Conservation (phyloP, 2,113 vertebrate genomes). For the Dipodomys spectabilis region DNA sequence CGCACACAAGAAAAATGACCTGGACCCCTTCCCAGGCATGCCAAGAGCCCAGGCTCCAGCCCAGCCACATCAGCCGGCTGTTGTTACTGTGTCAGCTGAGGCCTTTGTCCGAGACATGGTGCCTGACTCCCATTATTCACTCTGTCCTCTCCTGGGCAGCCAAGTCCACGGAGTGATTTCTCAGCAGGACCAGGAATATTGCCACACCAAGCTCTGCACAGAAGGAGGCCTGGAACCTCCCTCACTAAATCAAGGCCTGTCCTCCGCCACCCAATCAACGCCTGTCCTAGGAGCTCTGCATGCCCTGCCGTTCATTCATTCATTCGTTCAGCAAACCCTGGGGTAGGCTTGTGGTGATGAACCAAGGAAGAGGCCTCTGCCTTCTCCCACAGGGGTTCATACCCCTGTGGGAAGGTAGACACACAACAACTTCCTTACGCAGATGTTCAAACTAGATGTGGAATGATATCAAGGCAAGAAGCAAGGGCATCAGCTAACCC, state of each 20-base stretch:
- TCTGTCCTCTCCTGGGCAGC: constrained; percentile 62
- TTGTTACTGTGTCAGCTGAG: background rate
- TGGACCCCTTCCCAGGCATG: background rate
- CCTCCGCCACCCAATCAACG: background rate
- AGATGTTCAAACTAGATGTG: background rate
- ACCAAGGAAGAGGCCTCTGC: background rate
- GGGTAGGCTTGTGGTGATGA: background rate
- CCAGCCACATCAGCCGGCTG: constrained; percentile 15
- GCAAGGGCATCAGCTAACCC: background rate
- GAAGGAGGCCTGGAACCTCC: constrained; percentile 11
- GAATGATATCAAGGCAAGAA: background rate
- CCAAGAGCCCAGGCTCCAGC: constrained; percentile 6
- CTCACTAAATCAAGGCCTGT: constrained; percentile 7
- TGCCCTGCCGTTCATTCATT: background rate
- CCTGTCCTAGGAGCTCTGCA: background rate
- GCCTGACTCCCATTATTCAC: constrained; percentile 54
- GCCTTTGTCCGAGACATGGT: constrained; percentile 36
- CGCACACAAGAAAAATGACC: constrained; percentile 51
- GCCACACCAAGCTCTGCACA: constrained; percentile 2
- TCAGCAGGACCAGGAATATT: constrained; percentile 23
- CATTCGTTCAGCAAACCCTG: background rate
- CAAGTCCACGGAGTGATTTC: constrained; percentile 50
- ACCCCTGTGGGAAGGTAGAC: background rate
- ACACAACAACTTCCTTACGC: background rate
- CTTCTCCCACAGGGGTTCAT: background rate